Evolutionary conservation across 2,797 vertebrate genomes (phyloP), one percentile per base, ranked within the genome.

Genomic region (Sciaenops ocellatus): DNA sequence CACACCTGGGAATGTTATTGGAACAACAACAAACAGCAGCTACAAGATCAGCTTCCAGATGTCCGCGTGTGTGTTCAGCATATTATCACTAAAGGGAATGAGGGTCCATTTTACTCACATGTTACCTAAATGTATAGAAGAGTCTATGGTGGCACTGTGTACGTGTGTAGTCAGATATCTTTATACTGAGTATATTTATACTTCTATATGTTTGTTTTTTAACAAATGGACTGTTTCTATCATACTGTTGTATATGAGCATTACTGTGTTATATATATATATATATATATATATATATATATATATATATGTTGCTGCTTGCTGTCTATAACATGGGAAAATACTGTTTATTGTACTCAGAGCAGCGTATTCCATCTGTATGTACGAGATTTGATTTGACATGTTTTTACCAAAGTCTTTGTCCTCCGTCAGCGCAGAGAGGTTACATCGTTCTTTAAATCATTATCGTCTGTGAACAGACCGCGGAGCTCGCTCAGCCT

Each of bases 161-260:
- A 17, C 66, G 78, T 87, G 44, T 76, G 78, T 86, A 82, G 79
- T 78, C 82, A 20, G 41, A 83, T 61, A 69, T 83, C 63, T 89
- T 86, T 87, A 74, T 85, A 85, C 66, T 78, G 80, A 85, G 12
- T 83, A 84, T 91, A 91, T 89, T 91, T 92, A 89, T 92, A 90
- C 69, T n/a, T 71, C 26, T 78, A 15, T 48, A 59, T 64, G 56
- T 75, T 76, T 82, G 64, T 63, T 87, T 88, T 90, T 76, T 85
- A 83, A 90, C 87, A 69, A 73, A 81, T 60, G 64, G 52, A 85
- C 78, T 75, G 80, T 76, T 20, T 69, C n/a, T 69, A 64, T 57
- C 24, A 51, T 26, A 76, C 34, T 69, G 47, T 2, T 75, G 77
- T 80, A 71, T 38, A 84, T 79, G 80, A 75, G 66, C 28, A 28